Percentiles rank a stretch among this genome's conserved stretches.
These are phyloP conservation scores for Synanthedon formicaeformis DNA, from an alignment of 2,888 invertebrate genomes.

Conservation along the genomic window DNA sequence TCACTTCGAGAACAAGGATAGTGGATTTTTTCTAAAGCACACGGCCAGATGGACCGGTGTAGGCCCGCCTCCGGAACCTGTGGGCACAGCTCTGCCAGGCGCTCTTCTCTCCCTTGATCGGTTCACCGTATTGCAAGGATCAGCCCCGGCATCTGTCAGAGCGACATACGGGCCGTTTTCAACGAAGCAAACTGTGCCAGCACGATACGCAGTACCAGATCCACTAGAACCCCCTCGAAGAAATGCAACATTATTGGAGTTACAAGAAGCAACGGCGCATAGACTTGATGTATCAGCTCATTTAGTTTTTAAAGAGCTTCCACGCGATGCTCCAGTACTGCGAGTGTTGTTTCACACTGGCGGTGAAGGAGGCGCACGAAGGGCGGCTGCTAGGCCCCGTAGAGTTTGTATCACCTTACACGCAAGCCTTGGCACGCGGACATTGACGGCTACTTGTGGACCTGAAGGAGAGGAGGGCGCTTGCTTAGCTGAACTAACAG, in stretches of 20 bases:
- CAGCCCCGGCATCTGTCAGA: slow-evolving; percentile 89
- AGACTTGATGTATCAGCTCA: slow-evolving; percentile 93
- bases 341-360: slow-evolving; percentile 94
- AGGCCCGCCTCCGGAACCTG: slow-evolving; percentile 56
- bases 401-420: slow-evolving; percentile 86
- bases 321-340: slow-evolving; percentile 90
- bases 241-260: slow-evolving; percentile 69
- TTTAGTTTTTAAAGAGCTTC: slow-evolving; percentile 87
- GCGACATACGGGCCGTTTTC: slow-evolving; percentile 96
- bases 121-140: slow-evolving; percentile 92
- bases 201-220: slow-evolving; percentile 88
- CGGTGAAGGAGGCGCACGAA: slow-evolving; percentile 83
- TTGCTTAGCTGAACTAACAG: slow-evolving; percentile 87
- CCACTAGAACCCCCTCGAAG: slow-evolving; percentile 75
- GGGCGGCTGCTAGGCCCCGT: slow-evolving; percentile 77
- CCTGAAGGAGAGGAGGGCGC: slow-evolving; percentile 94
- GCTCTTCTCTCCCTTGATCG: slow-evolving; percentile 85
- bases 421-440: slow-evolving; percentile 72
- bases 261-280: slow-evolving; percentile 77
- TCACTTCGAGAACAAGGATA: slow-evolving; percentile 92
- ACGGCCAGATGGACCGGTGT: slow-evolving; percentile 78
- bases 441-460: slow-evolving; percentile 89
- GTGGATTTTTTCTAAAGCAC: slow-evolving; percentile 90
- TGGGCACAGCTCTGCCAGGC: slow-evolving; percentile 68
- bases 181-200: slow-evolving; percentile 94